Percentiles rank a stretch among this genome's conserved stretches.
Evolutionary conservation across 2,797 vertebrate species (phyloP).

Genomic region (Loriculus beryllinus): DNA sequence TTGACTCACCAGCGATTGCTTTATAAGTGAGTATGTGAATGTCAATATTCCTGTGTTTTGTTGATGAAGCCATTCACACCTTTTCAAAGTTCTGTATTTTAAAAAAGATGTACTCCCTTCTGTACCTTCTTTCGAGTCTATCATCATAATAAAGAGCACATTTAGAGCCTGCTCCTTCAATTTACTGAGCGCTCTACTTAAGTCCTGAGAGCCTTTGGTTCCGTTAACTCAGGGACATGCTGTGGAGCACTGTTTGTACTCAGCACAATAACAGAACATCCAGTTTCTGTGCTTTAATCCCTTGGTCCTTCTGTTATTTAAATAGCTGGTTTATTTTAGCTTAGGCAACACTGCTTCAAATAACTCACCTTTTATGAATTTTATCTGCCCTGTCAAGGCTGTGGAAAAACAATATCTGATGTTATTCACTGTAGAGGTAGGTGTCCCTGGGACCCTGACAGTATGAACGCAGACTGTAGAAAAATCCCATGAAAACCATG

Average conservation of each 20-base stretch:
- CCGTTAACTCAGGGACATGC: background rate
- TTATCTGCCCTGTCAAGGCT: background rate
- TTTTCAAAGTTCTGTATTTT: background rate
- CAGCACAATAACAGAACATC: background rate
- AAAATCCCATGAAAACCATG: background rate
- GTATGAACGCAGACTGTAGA: background rate
- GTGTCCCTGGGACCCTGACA: background rate
- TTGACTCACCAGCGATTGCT: background rate
- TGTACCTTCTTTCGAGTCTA: background rate
- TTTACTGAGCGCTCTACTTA: background rate
- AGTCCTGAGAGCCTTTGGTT: background rate
- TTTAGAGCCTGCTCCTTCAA: background rate
- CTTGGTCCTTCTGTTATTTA: background rate
- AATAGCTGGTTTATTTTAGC: background rate
- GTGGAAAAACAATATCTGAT: background rate
- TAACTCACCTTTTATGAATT: background rate
- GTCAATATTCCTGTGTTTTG: slow-evolving; percentile 39
- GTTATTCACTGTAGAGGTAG: background rate
- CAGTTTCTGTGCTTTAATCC: background rate
- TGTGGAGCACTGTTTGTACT: background rate
- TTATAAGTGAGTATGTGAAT: slow-evolving; percentile 19
- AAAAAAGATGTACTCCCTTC: background rate
- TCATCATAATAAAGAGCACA: background rate
- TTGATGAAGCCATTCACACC: slow-evolving; percentile 43
- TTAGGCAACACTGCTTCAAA: background rate